Conservation (phyloP, 2,797 vertebrate genomes). For the Acanthiza pusilla region DNA sequence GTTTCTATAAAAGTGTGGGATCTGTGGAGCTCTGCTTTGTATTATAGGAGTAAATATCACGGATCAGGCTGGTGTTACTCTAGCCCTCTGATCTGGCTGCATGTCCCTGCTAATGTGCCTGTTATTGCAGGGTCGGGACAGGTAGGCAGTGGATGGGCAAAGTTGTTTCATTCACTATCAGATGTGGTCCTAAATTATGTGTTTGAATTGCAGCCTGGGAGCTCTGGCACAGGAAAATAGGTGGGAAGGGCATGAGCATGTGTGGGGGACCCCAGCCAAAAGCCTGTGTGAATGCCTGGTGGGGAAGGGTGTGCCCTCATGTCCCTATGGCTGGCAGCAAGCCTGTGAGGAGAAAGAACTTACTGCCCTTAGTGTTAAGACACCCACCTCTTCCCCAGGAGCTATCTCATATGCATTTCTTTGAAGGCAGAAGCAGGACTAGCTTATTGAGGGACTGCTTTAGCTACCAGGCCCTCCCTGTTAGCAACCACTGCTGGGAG, state of each 20-base stretch:
- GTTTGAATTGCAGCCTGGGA: background rate
- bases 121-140: background rate
- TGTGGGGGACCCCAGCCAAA: background rate
- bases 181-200: background rate
- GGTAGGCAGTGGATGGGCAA: background rate
- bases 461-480: accelerated
- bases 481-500: background rate
- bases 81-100: background rate
- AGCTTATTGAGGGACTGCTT: background rate
- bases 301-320: background rate
- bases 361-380: background rate
- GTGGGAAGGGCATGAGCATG: background rate
- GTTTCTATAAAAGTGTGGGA: background rate
- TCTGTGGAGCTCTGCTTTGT: background rate
- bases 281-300: accelerated
- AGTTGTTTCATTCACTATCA: accelerated
- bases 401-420: background rate
- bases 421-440: background rate
- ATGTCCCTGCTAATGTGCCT: accelerated
- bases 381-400: background rate
- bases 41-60: background rate
- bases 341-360: background rate
- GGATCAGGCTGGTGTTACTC: background rate
- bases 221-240: background rate
- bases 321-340: background rate